These are phyloP conservation scores for Ctenosaura bakeri DNA, from an alignment of 2,797 vertebrate species.

Conservation along the genomic window DNA sequence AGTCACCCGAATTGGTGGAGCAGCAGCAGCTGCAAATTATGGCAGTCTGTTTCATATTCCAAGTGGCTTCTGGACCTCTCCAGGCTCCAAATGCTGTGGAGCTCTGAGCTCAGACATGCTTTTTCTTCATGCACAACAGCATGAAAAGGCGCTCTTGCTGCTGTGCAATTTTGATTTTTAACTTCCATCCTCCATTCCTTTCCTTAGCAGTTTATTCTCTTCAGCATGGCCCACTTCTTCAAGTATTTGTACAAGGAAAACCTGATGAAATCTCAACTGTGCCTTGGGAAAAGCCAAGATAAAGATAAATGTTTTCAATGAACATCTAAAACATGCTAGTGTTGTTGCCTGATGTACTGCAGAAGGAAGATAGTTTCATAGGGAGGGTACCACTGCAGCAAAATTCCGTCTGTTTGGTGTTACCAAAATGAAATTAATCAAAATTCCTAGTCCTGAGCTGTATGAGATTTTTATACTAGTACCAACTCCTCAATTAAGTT, in stretches of 20 bases:
- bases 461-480: background rate
- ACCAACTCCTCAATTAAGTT: background rate
- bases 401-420: background rate
- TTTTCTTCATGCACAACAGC: background rate
- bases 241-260: background rate
- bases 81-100: no score
- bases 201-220: background rate
- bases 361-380: background rate
- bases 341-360: background rate
- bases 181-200: background rate
- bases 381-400: background rate
- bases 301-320: background rate
- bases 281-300: background rate
- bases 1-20: background rate
- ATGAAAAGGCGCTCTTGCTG: no score
- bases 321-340: background rate
- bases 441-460: background rate
- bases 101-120: no score
- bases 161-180: background rate
- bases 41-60: no score
- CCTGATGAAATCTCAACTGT: background rate
- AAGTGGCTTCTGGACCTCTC: no score
- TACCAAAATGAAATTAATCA: background rate
- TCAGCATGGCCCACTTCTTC: no score
- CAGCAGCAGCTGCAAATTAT: background rate